These are phyloP conservation scores for Hyles lineata DNA, from an alignment of 2,888 invertebrate genomes.

Conservation along the genomic window DNA sequence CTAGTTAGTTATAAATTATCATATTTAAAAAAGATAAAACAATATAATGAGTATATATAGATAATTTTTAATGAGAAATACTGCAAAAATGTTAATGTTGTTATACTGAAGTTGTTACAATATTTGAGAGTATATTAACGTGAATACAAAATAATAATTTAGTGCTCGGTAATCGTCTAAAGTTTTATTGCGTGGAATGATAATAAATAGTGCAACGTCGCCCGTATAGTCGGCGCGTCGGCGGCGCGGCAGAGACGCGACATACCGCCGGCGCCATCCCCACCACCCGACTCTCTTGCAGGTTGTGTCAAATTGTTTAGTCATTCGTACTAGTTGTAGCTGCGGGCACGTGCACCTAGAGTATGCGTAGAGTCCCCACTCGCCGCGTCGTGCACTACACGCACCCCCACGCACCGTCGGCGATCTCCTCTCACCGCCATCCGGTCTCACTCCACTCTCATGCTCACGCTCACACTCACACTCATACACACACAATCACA, in stretches of 20 bases:
- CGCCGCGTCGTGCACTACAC: not conserved
- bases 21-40: constrained; percentile 57
- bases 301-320: constrained; percentile 54
- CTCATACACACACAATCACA: no score
- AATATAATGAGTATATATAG: constrained; percentile 75
- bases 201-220: constrained; percentile 70
- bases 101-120: constrained; percentile 85
- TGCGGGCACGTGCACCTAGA: constrained; percentile 15
- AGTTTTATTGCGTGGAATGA: constrained; percentile 70
- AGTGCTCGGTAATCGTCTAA: constrained; percentile 69
- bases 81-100: constrained; percentile 83
- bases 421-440: constrained; percentile 32
- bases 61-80: constrained; percentile 69
- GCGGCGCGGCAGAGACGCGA: constrained; percentile 23
- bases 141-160: constrained; percentile 73
- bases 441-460: constrained; percentile 18
- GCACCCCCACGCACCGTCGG: constrained; percentile 33
- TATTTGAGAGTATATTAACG: constrained; percentile 85
- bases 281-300: constrained; percentile 43
- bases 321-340: constrained; percentile 41
- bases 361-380: constrained; percentile 1
- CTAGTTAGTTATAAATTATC: constrained; percentile 76
- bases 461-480: not conserved
- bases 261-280: constrained; percentile 36
- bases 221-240: constrained; percentile 42